Evolutionary conservation across 2,113 vertebrate genomes (phyloP), one percentile per base, ranked within the genome.

Genomic region (Cryptoleucopteryx plumbea): DNA sequence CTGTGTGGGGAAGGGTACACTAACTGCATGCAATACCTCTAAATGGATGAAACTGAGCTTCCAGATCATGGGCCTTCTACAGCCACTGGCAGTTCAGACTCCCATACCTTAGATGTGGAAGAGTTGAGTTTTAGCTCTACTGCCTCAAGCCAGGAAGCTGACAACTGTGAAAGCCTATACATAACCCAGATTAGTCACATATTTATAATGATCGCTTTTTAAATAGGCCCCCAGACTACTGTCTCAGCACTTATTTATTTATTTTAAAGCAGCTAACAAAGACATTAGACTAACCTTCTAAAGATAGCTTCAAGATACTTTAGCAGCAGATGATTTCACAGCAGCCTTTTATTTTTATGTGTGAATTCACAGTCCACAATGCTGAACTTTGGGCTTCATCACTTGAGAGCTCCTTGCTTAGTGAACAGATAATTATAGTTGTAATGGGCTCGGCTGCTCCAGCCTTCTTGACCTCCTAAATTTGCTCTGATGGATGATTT

Each of bases 211-310:
- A 50, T 21, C 0, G 4, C 80, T 92, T 85, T 92, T 91, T 87
- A 95, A 95, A 94, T 94, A 95, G 87, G 75, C 68, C 93, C 75
- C 62, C 88, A 86, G 94, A 83, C 95, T 73, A 63, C 90, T 91
- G 93, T 94, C 90, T 97, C 95, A 82, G 81, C 92, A 94, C 27
- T 97, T 94, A 90, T 63, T 95, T 96, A 91, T 93, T 93, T 96
- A 91, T 93, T 93, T 97, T 78, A 62, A 78, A 92, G 78, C 72
- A 83, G 91, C 92, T 91, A 97, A 96, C 82, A 94, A 86, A 96
- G 91, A 80, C n/a, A 77, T 86, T 86, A 93, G 86, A 13, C 38
- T 91, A 81, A 65, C 75, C 74, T 96, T 97, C 97, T 97, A 98
- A 98, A 98, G 94, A 96, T 97, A 97, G 93, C 83, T 43, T 77